These are phyloP conservation scores for Onychorhynchus coronatus DNA, from an alignment of 2,113 vertebrate species.

Conservation along the genomic window DNA sequence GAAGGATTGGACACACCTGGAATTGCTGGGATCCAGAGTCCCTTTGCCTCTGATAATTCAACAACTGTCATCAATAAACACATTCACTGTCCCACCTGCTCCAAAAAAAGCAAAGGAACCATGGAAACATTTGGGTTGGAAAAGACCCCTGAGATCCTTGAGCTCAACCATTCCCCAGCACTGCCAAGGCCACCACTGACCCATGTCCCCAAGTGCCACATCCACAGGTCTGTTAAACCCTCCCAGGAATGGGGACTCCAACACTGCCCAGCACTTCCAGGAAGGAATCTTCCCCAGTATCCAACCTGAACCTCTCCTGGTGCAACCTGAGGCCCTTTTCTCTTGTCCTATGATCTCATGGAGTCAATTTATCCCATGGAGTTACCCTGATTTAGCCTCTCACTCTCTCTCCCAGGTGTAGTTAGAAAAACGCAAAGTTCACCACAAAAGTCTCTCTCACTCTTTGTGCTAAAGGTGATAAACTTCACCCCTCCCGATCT, in stretches of 20 bases:
- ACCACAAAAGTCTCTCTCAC: neutral
- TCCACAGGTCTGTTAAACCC: neutral
- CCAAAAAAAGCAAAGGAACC: neutral
- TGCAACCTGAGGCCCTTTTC: neutral
- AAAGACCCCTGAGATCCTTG: neutral
- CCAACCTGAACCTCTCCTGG: neutral
- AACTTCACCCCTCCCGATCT: neutral
- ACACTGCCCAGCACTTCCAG: neutral
- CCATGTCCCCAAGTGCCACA: no score
- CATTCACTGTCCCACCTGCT: neutral
- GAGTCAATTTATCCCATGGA: neutral
- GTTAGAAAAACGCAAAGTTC: neutral
- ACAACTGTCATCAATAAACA: rapidly evolving
- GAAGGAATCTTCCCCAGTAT: neutral
- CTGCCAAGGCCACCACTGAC: neutral
- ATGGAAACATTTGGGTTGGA: neutral
- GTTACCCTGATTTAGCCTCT: neutral
- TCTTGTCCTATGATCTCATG: neutral
- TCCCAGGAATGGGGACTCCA: neutral
- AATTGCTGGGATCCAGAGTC: neutral
- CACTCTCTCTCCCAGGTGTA: neutral
- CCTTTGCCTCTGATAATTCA: neutral
- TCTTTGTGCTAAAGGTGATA: neutral
- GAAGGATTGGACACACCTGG: neutral
- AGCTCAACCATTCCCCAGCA: neutral